Evolutionary conservation across 2,797 vertebrate genomes (phyloP), one percentile per base, ranked within the genome.

Genomic region (Trachops cirrhosus): DNA sequence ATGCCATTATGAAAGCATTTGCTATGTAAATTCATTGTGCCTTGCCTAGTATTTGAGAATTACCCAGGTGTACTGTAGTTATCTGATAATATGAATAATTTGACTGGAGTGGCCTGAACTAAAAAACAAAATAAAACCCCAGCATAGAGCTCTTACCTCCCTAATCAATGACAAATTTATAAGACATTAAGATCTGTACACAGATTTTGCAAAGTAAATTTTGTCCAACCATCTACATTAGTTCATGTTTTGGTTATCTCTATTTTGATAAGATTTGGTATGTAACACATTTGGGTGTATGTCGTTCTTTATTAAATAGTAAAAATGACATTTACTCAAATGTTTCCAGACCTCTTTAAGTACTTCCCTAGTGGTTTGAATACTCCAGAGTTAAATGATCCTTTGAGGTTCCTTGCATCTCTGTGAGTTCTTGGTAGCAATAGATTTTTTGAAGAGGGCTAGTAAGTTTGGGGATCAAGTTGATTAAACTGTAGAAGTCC

Each of bases 1-100:
- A 87, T 62, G 68, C 68, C 19, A 64, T 22, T 71, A 75, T 90
- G 82, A 96, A 96, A 92, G 86, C 46, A 68, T 84, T 82, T 88
- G 9, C 62, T 88, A 5, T 84, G 37, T 78, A 79, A 50, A 85
- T 86, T 62, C 78, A 29, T 52, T 91, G 67, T 64, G 77, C 26
- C 52, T 91, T 87, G 39, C 46, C 21, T 89, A 15, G 34, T 73
- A 78, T 82, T 83, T 94, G 78, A 80, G 57, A 92, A 77, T 90
- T 80, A 77, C 21, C 26, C 44, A 77, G 14, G n/a, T 91, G 5
- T 87, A 74, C 37, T 88, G 18, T 82, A 85, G 9, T 67, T 46
- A 9, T 86, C n/a, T 70, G 59, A 52, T 84, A 87, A 84, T 39
- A 54, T 64, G 44, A 92, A 71, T 50, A 79, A 64, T 87, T 95